phyloP scores from a whole-genome alignment of 2,888 invertebrate species.

The Ernsta delagoae region DNA sequence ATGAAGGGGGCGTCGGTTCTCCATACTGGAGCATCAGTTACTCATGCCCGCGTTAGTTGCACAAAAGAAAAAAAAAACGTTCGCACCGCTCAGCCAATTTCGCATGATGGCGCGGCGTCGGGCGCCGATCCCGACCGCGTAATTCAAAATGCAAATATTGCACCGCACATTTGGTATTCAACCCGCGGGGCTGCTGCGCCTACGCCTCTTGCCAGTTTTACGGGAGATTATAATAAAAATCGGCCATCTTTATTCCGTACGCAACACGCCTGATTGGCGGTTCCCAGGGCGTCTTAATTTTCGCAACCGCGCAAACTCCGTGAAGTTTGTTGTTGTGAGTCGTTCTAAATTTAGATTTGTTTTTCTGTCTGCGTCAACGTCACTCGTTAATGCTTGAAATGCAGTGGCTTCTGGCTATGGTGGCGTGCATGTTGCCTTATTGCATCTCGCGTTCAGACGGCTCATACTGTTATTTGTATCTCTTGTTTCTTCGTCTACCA shows the following conservation, averaged over 20 bases:
- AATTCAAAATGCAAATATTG: conserved; percentile 84
- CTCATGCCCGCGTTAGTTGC: neutral
- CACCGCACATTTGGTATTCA: conserved; percentile 80
- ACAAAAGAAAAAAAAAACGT: neutral
- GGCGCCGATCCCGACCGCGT: conserved; percentile 68
- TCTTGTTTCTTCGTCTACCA: neutral
- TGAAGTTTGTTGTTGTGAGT: neutral
- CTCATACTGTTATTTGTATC: neutral
- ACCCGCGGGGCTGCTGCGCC: conserved; percentile 61
- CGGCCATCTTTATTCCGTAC: conserved; percentile 76
- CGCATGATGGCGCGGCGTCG: conserved; percentile 40
- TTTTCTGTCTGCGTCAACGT: conserved; percentile 19
- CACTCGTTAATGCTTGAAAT: conserved; percentile 8
- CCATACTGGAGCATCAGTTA: too few species aligned
- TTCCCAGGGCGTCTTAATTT: conserved; percentile 81
- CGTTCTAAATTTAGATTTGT: conserved; percentile 19
- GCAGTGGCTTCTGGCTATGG: conserved; percentile 1
- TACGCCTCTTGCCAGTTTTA: conserved; percentile 77
- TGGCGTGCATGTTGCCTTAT: neutral
- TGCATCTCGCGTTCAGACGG: neutral
- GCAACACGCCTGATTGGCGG: conserved; percentile 75
- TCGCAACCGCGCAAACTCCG: conserved; percentile 52
- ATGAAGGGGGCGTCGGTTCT: too few species aligned
- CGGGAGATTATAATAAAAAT: conserved; percentile 82
- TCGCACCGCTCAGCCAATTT: conserved; percentile 15